Evolutionary conservation across 2,113 vertebrate genomes (phyloP).

Genomic region (Ivindomyrus marchei): DNA sequence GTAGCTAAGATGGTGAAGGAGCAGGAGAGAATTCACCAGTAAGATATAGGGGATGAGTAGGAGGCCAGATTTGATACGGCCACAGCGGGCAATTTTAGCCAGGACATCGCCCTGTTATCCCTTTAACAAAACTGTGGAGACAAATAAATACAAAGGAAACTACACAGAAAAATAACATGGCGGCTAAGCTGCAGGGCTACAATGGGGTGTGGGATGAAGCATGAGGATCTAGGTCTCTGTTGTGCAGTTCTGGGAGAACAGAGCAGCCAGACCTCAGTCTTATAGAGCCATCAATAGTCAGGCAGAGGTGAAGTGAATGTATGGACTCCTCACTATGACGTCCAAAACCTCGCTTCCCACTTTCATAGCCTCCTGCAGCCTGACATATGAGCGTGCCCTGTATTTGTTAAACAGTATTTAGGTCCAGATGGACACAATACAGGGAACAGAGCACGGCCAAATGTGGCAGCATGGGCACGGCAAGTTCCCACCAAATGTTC

Average conservation of each 20-base stretch:
- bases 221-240: neutral
- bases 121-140: neutral
- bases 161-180: neutral
- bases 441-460: conserved; percentile 3
- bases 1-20: too few relatives aligned
- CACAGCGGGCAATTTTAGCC: too few relatives aligned
- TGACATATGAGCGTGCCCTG: neutral
- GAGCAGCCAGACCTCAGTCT: neutral
- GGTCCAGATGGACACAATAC: conserved; percentile 13
- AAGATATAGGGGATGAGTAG: too few relatives aligned
- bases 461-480: neutral
- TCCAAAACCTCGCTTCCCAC: neutral
- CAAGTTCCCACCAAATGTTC: conserved; percentile 6
- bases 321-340: neutral
- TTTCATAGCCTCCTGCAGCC: neutral
- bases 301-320: neutral
- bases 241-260: neutral
- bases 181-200: neutral
- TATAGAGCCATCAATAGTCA: neutral
- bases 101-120: too few relatives aligned
- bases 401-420: neutral
- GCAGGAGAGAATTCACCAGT: too few relatives aligned
- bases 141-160: neutral
- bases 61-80: too few relatives aligned
- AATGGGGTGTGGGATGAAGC: neutral